phyloP scores from a whole-genome alignment of 2,888 invertebrate genomes.

The Eupsilia transversa region DNA sequence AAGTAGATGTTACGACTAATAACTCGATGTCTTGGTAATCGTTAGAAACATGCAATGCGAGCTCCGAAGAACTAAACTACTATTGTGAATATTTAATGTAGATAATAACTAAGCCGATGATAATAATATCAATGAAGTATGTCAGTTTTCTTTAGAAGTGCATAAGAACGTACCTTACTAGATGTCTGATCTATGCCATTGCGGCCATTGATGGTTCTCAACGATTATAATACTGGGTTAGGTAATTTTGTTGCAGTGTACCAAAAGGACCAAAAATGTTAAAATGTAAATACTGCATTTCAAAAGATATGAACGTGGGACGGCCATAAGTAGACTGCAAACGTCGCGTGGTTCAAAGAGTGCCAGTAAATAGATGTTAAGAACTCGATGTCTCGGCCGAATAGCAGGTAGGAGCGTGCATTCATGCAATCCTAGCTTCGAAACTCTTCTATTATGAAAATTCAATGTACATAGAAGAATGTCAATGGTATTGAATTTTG shows the following conservation, averaged over 20 bases:
- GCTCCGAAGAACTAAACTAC: neutral
- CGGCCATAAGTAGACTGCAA: constrained; percentile 12
- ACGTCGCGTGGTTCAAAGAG: constrained; percentile 21
- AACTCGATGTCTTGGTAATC: neutral
- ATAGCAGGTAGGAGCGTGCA: constrained; percentile 2
- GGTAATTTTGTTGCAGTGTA: neutral
- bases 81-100: constrained; percentile 26
- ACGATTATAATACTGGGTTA: neutral
- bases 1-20: neutral
- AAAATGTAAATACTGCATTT: neutral
- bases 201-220: too few relatives aligned
- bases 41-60: neutral
- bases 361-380: constrained; percentile 25
- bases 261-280: too few relatives aligned
- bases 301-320: constrained; percentile 26
- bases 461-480: constrained; percentile 10
- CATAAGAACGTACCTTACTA: neutral
- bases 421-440: neutral
- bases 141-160: neutral
- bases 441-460: constrained; percentile 36
- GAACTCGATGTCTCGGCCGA: constrained; percentile 28
- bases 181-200: neutral
- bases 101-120: constrained; percentile 1
- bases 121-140: constrained; percentile 5
- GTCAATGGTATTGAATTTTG: constrained; percentile 16